Base-by-base conservation (phyloP, 2,888 invertebrate genomes). In the Cartodere bifasciata region DNA sequence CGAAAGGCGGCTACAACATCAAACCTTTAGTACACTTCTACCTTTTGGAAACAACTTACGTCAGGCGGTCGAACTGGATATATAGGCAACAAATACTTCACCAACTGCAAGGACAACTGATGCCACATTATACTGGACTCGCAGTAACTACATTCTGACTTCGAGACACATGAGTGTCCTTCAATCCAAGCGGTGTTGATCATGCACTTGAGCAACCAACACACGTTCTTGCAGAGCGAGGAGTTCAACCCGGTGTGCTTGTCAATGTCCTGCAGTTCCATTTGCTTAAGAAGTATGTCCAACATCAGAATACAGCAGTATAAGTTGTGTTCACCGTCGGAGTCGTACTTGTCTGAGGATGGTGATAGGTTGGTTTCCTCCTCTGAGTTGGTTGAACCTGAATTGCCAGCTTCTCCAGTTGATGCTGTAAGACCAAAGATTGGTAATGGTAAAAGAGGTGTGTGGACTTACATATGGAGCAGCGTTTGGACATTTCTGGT, bases 301-400 rank as follows among this genome's bases (percentile, higher is more conserved):
- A 97, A 64, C 91, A 97, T 94, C 21, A 95, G 71, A 42, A 95
- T 88, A 55, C 91, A 95, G 52, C 94, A 94, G 1, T 86, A 85
- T n/a, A 94, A 65, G 56, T 90, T 87, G 30, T 78, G 64, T 48
- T 80, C 80, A 10, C 72, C 68, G 43, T 78, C 78, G 0, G 70
- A 68, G 41, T 79, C 76, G 32, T 79, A 80, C n/a, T n/a, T n/a
- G 49, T 78, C 77, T 36, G 72, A 70, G 38, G 70, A 68, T 26
- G 70, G 65, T 12, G 67, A 66, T 9, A 67, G 64, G 2, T 70
- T 70, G 3, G 67, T 69, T 50, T 75, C 71, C 41, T 79, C 77
- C 44, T 79, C 79, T 2, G 77, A 77, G 37, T 79, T 62, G n/a
- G 35, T 35, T 14, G 30, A 27, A 6, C 72, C 73, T 0, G 78